phyloP scores from a whole-genome alignment of 1,140 invertebrate genomes.

The Calephelis nemesis region DNA sequence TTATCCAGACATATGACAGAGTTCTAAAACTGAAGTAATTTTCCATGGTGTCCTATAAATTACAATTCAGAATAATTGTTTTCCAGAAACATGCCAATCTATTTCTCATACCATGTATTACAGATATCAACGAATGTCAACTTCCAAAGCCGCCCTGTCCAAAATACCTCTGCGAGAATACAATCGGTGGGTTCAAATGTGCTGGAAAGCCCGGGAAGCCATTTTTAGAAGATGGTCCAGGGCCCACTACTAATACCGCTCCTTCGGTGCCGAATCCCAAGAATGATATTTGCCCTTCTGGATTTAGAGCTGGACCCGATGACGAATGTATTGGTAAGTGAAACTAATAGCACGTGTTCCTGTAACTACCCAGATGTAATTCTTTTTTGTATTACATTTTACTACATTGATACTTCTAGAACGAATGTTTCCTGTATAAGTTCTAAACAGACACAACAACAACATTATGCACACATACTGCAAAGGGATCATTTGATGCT shows the following conservation, averaged over 20 bases:
- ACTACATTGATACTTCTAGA: too few species aligned
- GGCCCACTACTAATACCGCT: constrained; percentile 37
- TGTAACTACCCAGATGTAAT: too few species aligned
- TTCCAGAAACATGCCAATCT: too few species aligned
- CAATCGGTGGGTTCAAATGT: constrained; percentile 84
- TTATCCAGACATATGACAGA: too few species aligned
- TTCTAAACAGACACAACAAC: too few species aligned
- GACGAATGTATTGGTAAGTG: constrained; percentile 81
- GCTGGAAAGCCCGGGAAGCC: constrained; percentile 66
- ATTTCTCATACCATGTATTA: constrained; percentile 26
- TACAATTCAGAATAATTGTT: too few species aligned
- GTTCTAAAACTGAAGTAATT: too few species aligned
- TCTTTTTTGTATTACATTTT: too few species aligned
- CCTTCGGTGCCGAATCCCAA: constrained; percentile 39
- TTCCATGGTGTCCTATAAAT: too few species aligned
- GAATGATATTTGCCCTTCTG: constrained; percentile 82
- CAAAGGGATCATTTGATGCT: too few species aligned
- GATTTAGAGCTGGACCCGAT: constrained; percentile 82
- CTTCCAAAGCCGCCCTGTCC: constrained; percentile 80
- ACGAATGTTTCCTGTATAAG: too few species aligned
- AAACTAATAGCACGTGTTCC: not conserved
- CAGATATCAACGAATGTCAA: constrained; percentile 87
- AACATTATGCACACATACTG: too few species aligned
- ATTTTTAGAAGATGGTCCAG: constrained; percentile 43
- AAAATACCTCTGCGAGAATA: constrained; percentile 84